Evolutionary conservation across 2,888 invertebrate genomes (phyloP), one percentile per base, ranked within the genome.

Genomic region (Calameuta filiformis): DNA sequence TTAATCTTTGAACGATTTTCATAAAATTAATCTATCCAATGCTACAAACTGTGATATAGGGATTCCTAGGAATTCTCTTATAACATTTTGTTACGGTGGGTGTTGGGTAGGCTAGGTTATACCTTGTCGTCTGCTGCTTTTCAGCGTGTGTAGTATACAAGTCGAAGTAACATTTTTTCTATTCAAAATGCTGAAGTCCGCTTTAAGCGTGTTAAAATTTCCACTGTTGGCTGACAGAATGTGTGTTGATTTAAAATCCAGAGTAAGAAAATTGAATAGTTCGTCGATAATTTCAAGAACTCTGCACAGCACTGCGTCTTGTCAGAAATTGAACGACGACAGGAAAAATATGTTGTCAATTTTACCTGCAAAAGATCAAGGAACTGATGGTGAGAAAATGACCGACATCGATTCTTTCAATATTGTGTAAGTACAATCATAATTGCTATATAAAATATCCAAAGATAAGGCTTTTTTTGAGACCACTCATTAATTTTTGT

Each of bases 341-440:
- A 86, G 91, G 69, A 87, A 89, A 82, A 82, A 83, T 76, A 87
- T 91, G 84, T 77, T 89, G 30, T 84, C 87, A 68, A 89, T 90
- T 11, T 83, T 90, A 84, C 91, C 92, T 1, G 90, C 90, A 15
- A 87, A 88, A 81, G 97, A 97, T 90, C 96, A 97, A 89, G 97
- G 97, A 75, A 96, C 96, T 0, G 93, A 93, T 79, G 97, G 97
- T 73, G 97, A 97, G 91, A 94, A 93, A 87, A 92, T 94, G 1
- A 88, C 95, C 56, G 95, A 96, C 89, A 94, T 97, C 68, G 97
- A 97, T 90, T 91, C 94, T 12, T 90, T 94, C 30, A 89, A 94
- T 12, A 92, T 93, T 86, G 92, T 93, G 95, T 96, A 92, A 92
- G 93, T 88, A 35, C 11, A n/a, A 76, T 40, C 69, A 33, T 6